phyloP scores from a whole-genome alignment of 2,888 invertebrate species.

The Cosmia trapezina region DNA sequence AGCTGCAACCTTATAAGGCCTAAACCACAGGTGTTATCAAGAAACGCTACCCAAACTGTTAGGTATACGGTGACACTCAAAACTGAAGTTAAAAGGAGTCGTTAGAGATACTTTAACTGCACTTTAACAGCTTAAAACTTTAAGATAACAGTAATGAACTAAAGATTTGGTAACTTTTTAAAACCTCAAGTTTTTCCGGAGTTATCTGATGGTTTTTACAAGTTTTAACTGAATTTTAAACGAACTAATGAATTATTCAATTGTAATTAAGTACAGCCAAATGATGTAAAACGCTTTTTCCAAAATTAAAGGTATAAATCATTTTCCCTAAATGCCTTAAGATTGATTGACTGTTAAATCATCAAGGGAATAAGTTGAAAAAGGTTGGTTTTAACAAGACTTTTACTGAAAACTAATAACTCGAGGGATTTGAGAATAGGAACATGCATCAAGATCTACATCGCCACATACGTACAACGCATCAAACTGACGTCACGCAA shows the following conservation, averaged over 20 bases:
- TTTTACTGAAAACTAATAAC: background rate
- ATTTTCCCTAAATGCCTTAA: slow-evolving; percentile 1
- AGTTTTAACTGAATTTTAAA: slow-evolving; percentile 46
- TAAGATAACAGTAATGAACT: slow-evolving; percentile 55
- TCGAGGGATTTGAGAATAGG: background rate
- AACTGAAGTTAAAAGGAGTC: slow-evolving; percentile 43
- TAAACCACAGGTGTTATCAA: slow-evolving; percentile 9
- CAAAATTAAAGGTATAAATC: slow-evolving; percentile 9
- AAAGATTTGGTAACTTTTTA: slow-evolving; percentile 48
- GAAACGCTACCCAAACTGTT: background rate
- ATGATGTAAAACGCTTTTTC: slow-evolving; percentile 35
- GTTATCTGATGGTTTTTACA: slow-evolving; percentile 24
- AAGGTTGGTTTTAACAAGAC: background rate
- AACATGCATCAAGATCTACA: background rate
- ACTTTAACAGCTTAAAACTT: slow-evolving; percentile 52
- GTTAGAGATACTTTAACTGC: slow-evolving; percentile 53
- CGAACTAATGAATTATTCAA: slow-evolving; percentile 48
- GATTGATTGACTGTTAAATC: background rate
- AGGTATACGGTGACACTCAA: slow-evolving; percentile 25
- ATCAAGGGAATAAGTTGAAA: background rate
- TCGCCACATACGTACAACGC: too few species aligned
- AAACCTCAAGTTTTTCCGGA: slow-evolving; percentile 25
- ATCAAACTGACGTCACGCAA: too few species aligned
- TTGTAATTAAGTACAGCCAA: slow-evolving; percentile 36
- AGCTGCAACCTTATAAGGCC: too few species aligned